Base-by-base conservation (phyloP, 2,888 invertebrate species). In the Apodemia hepburni region DNA sequence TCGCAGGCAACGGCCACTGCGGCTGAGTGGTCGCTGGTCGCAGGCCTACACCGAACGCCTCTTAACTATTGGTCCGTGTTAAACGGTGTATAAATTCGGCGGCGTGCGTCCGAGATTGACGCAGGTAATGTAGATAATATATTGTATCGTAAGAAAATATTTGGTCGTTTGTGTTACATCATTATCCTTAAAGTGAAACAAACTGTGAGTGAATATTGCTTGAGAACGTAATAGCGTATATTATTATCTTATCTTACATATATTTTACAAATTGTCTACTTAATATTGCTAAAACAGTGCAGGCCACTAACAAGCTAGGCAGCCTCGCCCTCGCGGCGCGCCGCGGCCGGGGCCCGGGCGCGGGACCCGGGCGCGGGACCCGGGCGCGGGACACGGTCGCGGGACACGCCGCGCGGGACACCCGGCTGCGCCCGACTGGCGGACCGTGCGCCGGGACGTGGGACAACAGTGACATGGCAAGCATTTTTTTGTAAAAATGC, bases 81-180 rank as follows among this genome's bases (percentile, higher is more conserved):
- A 12, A 35, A n/a, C 33, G 22, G 12, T 38, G 22, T 27, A 27
- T 58, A 60, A 49, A 58, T 47, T 58, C 58, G 42, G 18, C 47
- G 42, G 54, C 27, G 54, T 38, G 29, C 51, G 3, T 17, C 58
- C 22, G 63, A 49, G 60, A 64, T 66, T 65, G 65, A 66, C 66
- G 70, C 65, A 65, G 64, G 67, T 58, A 22, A 51, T 49, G 49
- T 49, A 51, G 22, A 35, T 35, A 35, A 12, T 18, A 51, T 27
- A 51, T 65, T 72, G 73, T 71, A 67, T 67, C 61, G 71, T 75
- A 75, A 73, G 72, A 73, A 76, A 77, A 75, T 77, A 78, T 66
- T 81, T 80, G 80, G 80, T 81, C 80, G 73, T 73, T 73, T 71
- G 70, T 70, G 73, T 73, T 68, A 67, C 70, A 65, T 65, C 67